Evolutionary conservation across 2,797 vertebrate species (phyloP).

Genomic region (Eidolon dupreanum): DNA sequence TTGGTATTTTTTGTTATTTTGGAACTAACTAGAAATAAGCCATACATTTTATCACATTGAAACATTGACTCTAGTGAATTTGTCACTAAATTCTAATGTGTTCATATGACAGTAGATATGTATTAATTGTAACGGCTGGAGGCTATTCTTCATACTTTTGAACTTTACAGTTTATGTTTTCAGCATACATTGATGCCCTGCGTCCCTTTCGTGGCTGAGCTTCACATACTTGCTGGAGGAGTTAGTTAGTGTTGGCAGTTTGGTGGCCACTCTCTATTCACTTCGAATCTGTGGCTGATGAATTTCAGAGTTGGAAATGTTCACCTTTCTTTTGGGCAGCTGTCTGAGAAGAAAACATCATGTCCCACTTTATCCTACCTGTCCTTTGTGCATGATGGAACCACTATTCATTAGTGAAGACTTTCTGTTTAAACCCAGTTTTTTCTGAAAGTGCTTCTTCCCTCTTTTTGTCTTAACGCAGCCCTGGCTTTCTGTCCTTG

Average conservation of each 20-base stretch:
- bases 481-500: background rate
- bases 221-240: background rate
- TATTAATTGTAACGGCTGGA: background rate
- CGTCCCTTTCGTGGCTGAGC: background rate
- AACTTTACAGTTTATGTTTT: constrained; percentile 44
- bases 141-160: background rate
- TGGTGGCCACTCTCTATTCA: background rate
- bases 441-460: constrained; percentile 27
- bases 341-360: background rate
- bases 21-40: constrained; percentile 34
- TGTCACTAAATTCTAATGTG: constrained; percentile 47
- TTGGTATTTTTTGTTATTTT: constrained; percentile 46
- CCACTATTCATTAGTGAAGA: background rate
- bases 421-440: background rate
- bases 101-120: constrained; percentile 64
- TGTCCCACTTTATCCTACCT: background rate
- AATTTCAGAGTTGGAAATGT: background rate
- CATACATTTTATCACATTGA: constrained; percentile 6
- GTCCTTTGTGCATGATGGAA: background rate
- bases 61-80: constrained; percentile 44
- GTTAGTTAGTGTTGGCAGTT: background rate
- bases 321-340: background rate
- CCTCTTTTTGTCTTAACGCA: background rate
- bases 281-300: background rate
- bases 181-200: background rate